Base-by-base conservation (phyloP, 1,140 invertebrate species). In the Semibalanus balanoides region DNA sequence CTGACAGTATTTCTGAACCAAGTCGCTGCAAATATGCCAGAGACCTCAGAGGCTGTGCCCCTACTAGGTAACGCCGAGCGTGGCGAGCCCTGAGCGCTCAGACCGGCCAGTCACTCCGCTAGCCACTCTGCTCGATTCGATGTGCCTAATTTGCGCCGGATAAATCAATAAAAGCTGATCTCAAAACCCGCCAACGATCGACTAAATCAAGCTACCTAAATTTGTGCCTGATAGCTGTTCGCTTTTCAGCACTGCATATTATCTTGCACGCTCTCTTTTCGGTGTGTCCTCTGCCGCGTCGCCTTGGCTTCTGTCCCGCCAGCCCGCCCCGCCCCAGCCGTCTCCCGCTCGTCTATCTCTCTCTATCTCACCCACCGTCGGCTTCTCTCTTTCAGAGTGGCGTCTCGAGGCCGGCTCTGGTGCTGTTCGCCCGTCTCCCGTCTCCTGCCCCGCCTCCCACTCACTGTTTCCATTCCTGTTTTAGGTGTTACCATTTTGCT, bases 1-100 rank as follows among this genome's bases (percentile, higher is more conserved):
- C 84, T 90, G 81, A 90, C 89, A 80, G 89, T 90, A 78, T 90
- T 91, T 84, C 89, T 91, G 83, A 85, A 91, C 80, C 85, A 90
- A 80, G 84, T 90, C 76, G 88, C 85, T 43, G 82, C 87, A 87
- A 85, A 88, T 79, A 89, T 90, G 80, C 89, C 89, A 74, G 87
- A 88, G 74, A 89, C 89, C n/a, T 88, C 88, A 51, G 88, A 90
- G 82, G 87, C 88, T 75, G 93, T 95, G 87, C 92, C 93, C 87
- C 86, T 95, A 90, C 92, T 94, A 93, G 92, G 93, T 94, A 94
- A 72, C 70, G 22, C 51, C 1, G 51, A 64, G 51, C 51, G 3
- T 19, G 51, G 11, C 51, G 14, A 64, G 11, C 51, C 11, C 1
- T 25, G 7, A 25, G 51, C 14, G 11, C 51, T 11, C 51, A 7